Evolutionary conservation across 2,113 vertebrate species (phyloP).

Genomic region (Centropristis striata): DNA sequence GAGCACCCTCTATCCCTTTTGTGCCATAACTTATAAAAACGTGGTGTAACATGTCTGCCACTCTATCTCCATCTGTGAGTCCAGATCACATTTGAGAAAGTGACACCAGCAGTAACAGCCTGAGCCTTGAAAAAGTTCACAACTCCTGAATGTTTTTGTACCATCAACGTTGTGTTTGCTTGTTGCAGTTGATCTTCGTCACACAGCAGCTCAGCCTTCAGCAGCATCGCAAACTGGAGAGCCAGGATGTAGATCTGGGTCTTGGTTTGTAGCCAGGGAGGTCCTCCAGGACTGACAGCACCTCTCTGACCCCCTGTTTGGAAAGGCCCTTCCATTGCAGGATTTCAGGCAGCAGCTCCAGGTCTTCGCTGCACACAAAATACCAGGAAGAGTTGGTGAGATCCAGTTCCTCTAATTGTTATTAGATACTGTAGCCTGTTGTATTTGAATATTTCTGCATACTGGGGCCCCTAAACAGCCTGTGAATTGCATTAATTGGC

Average conservation of each 20-base stretch:
- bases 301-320: not conserved
- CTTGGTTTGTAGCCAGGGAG: not conserved
- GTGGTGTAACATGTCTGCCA: not conserved
- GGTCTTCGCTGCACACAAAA: conserved; percentile 50
- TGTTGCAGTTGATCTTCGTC: not conserved
- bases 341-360: conserved; percentile 41
- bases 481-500: no score
- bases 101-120: not conserved
- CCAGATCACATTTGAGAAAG: not conserved
- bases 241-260: not conserved
- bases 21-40: not conserved
- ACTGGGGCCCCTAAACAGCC: no score
- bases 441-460: no score
- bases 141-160: not conserved
- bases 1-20: no score
- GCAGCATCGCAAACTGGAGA: accelerated
- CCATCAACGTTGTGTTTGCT: not conserved
- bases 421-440: not conserved
- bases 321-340: conserved; percentile 65
- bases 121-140: not conserved
- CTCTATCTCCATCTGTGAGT: not conserved
- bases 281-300: conserved; percentile 41
- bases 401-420: not conserved
- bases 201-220: not conserved
- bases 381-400: not conserved